Evolutionary conservation across 37 sponge, comb jelly and placozoan species (phyloP).

Genomic region (Hexactinellida sp.): DNA sequence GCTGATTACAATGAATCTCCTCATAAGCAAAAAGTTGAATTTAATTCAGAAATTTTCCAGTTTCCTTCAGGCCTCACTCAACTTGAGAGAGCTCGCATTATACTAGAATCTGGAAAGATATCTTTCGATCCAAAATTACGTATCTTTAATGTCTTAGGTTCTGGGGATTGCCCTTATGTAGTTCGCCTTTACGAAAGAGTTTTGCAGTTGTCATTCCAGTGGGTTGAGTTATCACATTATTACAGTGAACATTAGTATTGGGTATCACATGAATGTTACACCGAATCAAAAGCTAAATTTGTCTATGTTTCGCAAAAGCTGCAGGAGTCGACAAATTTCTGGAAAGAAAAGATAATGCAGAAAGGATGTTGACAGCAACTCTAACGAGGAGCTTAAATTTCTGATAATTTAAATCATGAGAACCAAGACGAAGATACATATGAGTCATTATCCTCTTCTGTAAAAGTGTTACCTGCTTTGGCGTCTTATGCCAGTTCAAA

Average conservation of each 20-base stretch:
- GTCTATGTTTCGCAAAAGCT: neutral
- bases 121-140: neutral
- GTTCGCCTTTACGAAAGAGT: neutral
- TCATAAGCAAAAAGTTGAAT: neutral
- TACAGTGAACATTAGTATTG: neutral
- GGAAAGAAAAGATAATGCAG: neutral
- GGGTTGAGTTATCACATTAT: too few relatives aligned
- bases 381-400: neutral
- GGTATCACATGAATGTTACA: neutral
- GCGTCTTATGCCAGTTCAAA: too few relatives aligned
- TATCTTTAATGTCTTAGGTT: neutral
- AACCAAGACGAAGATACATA: neutral
- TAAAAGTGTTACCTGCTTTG: neutral
- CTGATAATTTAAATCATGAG: neutral
- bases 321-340: neutral
- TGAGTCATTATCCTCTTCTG: neutral
- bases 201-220: neutral
- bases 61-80: neutral
- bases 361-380: neutral
- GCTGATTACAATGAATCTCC: neutral
- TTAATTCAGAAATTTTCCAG: neutral
- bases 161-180: neutral
- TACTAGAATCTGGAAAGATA: neutral
- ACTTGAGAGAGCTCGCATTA: neutral
- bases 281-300: neutral